Conservation (phyloP, 2,113 vertebrate genomes). For the Argyrosomus japonicus region DNA sequence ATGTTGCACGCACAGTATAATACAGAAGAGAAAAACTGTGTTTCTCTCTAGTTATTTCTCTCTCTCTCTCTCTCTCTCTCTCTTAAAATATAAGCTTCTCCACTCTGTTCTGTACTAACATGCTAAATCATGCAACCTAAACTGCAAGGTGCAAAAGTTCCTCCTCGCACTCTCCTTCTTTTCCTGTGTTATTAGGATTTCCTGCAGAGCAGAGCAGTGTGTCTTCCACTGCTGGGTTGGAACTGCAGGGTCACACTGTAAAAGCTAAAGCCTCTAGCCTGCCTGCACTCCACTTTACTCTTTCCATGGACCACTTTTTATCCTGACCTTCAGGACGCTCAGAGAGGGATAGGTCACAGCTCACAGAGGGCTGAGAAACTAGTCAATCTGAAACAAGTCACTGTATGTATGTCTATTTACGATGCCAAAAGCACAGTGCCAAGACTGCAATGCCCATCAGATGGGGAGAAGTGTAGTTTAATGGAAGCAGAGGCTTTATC, state of each 20-base stretch:
- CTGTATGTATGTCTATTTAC: slow-evolving; percentile 54
- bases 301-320: slow-evolving; percentile 58
- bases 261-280: slow-evolving; percentile 67
- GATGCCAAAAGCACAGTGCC: slow-evolving; percentile 52
- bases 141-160: slow-evolving; percentile 50
- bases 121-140: slow-evolving; percentile 46
- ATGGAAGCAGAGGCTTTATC: slow-evolving; percentile 62
- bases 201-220: slow-evolving; percentile 68
- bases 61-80: neutral
- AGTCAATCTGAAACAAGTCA: slow-evolving; percentile 56
- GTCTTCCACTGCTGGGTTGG: slow-evolving; percentile 72
- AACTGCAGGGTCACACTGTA: slow-evolving; percentile 70
- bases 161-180: slow-evolving; percentile 26
- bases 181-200: slow-evolving; percentile 63
- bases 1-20: slow-evolving; percentile 31
- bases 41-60: neutral
- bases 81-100: neutral
- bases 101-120: slow-evolving; percentile 6
- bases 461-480: slow-evolving; percentile 42
- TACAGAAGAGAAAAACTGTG: neutral
- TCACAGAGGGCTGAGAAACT: slow-evolving; percentile 65
- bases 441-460: slow-evolving; percentile 41
- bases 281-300: slow-evolving; percentile 48
- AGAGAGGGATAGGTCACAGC: slow-evolving; percentile 70
- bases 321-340: slow-evolving; percentile 71